phyloP scores from a whole-genome alignment of 2,113 vertebrate genomes.

The Aix galericulata region DNA sequence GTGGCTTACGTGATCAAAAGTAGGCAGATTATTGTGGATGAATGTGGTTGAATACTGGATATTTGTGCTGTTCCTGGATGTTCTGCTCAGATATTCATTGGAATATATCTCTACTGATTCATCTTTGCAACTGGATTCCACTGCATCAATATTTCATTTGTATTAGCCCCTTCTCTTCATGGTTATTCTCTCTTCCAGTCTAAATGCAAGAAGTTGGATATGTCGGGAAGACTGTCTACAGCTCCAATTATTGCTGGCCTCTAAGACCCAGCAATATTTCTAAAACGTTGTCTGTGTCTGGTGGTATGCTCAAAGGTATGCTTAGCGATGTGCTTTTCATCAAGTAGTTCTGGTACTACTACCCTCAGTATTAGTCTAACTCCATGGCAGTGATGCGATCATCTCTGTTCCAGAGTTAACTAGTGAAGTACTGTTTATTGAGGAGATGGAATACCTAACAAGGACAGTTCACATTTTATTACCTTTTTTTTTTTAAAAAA shows the following conservation, averaged over 20 bases:
- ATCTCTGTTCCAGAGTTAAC: not conserved
- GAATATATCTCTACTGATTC: not conserved
- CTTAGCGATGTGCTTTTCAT: not conserved
- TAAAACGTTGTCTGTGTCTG: not conserved
- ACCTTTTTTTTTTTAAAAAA: not conserved
- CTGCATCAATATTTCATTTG: slow-evolving; percentile 16
- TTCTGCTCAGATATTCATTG: not conserved
- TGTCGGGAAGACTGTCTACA: not conserved
- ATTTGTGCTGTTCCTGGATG: not conserved
- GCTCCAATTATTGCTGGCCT: not conserved
- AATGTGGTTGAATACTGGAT: not conserved
- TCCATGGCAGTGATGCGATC: fast-evolving
- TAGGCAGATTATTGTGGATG: not conserved
- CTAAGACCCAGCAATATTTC: not conserved
- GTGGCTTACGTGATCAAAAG: not conserved
- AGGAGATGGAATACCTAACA: not conserved
- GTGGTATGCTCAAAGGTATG: fast-evolving
- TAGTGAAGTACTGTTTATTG: not conserved
- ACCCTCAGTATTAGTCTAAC: not conserved
- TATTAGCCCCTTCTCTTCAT: not conserved
- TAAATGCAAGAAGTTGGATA: not conserved
- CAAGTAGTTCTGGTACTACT: not conserved
- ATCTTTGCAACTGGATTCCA: not conserved
- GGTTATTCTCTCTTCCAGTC: not conserved
- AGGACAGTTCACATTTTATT: not conserved